Evolutionary conservation across 2,113 vertebrate species (phyloP).

Genomic region (Ageneiosus marmoratus): DNA sequence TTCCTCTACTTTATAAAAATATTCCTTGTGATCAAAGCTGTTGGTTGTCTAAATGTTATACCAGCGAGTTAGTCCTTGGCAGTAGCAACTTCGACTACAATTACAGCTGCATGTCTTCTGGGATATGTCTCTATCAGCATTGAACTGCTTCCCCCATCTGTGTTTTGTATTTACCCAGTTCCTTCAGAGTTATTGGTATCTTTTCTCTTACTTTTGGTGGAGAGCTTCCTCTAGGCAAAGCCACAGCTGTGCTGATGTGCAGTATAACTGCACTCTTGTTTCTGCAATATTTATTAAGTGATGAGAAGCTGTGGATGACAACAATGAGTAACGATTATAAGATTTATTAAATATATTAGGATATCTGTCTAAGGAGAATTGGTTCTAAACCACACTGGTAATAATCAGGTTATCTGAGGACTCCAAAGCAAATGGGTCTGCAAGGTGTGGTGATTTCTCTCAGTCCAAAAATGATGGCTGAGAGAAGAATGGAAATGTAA

Average conservation of each 20-base stretch:
- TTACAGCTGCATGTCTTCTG: neutral
- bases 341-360: slow-evolving; percentile 31
- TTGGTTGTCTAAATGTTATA: neutral
- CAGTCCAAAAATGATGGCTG: slow-evolving; percentile 35
- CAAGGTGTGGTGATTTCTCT: neutral
- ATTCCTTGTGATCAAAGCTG: neutral
- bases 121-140: neutral
- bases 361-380: slow-evolving; percentile 30
- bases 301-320: neutral
- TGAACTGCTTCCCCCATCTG: neutral
- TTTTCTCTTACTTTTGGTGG: neutral
- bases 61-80: neutral
- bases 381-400: slow-evolving; percentile 26
- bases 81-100: too few relatives aligned
- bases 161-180: neutral
- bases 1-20: neutral
- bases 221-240: neutral
- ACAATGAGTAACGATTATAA: slow-evolving; percentile 5
- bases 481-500: neutral
- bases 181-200: neutral
- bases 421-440: slow-evolving; percentile 43
- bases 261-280: neutral
- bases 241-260: neutral
- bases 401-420: slow-evolving; percentile 53
- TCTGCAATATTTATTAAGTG: neutral